Evolutionary conservation across 1,140 invertebrate species (phyloP), one percentile per base, ranked within the genome.

Genomic region (Drosophila trapezifrons): DNA sequence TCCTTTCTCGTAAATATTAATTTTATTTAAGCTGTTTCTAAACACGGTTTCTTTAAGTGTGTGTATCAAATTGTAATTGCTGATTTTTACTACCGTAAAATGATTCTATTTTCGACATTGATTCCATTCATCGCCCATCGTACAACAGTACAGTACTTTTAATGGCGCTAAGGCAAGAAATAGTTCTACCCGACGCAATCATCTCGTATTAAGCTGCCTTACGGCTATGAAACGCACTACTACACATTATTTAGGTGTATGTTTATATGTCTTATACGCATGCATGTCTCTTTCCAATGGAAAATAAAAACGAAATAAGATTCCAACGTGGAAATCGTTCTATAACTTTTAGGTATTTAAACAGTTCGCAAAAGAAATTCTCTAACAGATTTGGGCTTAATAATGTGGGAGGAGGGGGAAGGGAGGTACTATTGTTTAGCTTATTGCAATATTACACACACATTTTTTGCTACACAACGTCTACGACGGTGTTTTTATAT

Each of bases 361-460:
- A 52, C 32, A 37, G 45, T 51, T 42, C 20, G 29, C 45, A 66
- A 66, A 22, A 29, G 27, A 56, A 55, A 67, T 54, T 55, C 17
- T 69, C 22, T 40, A 67, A 71, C 43, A 46, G 42, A 52, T 40
- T 40, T 46, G 29, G 15, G n/a, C 6, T 65, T 25, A 62, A 46
- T 51, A 32, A 17, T 22, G n/a, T n/a, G n/a, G n/a, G n/a, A n/a
- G n/a, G n/a, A n/a, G n/a, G n/a, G n/a, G 32, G 20, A 9, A 8
- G 8, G 20, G 12, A 12, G 20, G 29, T 10, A 35, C 29, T 65
- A 64, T 46, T 56, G 64, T 71, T 52, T 49, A 71, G 65, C 67
- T 71, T 71, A 71, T 71, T 71, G 65, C 67, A 71, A 65, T 71
- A 71, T 71, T 71, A 70, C 47, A 70, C 65, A 71, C 29, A 52